Evolutionary conservation across 2,113 vertebrate species (phyloP), one percentile per base, ranked within the genome.

Genomic region (Stegastes partitus): DNA sequence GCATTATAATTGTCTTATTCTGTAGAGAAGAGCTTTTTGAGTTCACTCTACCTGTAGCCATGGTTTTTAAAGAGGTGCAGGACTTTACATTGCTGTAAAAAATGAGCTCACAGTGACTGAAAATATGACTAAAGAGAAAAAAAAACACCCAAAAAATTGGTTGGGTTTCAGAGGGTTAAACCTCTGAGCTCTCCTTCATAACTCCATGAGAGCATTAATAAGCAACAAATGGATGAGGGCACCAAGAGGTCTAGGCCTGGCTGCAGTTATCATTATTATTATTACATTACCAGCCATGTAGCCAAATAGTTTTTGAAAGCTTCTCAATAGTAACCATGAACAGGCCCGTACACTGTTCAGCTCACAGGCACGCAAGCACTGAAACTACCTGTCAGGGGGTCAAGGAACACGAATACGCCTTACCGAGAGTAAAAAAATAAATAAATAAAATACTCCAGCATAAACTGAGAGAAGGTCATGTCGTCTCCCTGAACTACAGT

Each of bases 221-320:
- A 42, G 14, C 39, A 42, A 42, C n/a, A 54, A 65, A 77, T 61
- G 34, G 42, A 77, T 11, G 18, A 49, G 34, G 70, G 21, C 1
- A 16, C 25, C 19, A 8, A 14, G 12, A 57, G 51, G 39, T 68
- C 63, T 5, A 31, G 23, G 63, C 16, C 22, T 57, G 31, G 54
- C 49, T 19, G 12, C 0, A 11, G 22, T 56, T 66, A 34, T 58
- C 19, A 2, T 50, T 21, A 19, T 34, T 28, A 28, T 28, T 34
- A 34, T 34, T 34, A 66, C 18, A 45, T 63, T 44, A 45, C 45
- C 26, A 59, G 39, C 39, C 37, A 1, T 0, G 21, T 26, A 58
- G 31, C 21, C 21, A 56, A 71, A 59, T 47, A 22, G 9, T n/a
- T 50, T 50, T 10, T 9, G 47, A n/a, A 50, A 50, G n/a, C 28